Conservation (phyloP, 1,140 invertebrate species). For the Scaptomyza pallida region DNA sequence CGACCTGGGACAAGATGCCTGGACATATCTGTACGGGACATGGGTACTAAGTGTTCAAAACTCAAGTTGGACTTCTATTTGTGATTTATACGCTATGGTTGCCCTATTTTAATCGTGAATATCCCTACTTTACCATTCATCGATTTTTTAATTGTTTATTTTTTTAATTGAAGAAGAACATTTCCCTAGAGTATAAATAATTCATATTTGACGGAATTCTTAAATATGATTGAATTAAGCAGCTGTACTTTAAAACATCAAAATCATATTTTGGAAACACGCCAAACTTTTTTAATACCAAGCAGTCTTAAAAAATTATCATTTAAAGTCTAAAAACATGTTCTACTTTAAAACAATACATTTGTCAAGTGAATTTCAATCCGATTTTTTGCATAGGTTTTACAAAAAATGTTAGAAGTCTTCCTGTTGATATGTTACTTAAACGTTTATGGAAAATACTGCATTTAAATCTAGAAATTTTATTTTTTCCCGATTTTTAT, state of each 20-base stretch:
- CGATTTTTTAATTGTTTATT: constrained; percentile 17
- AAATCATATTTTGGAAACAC: not conserved
- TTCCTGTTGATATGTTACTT: too few species aligned
- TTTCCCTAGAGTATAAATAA: not conserved
- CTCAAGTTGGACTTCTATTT: constrained; percentile 16
- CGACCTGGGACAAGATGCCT: constrained; percentile 64
- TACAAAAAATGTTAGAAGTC: too few species aligned
- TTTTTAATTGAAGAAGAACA: not conserved
- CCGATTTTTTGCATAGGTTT: too few species aligned
- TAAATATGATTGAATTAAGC: constrained; percentile 54
- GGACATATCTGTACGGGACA: constrained; percentile 64
- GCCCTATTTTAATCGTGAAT: not conserved
- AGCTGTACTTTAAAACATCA: constrained; percentile 22
- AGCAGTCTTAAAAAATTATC: too few species aligned
- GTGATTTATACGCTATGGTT: constrained; percentile 26
- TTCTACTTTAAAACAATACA: too few species aligned
- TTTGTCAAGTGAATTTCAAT: too few species aligned
- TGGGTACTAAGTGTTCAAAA: constrained; percentile 46
- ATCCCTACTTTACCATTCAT: not conserved
- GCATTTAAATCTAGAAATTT: too few species aligned
- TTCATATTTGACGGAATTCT: not conserved
- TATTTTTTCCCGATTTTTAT: too few species aligned
- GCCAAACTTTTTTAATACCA: not conserved
- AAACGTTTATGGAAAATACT: too few species aligned
- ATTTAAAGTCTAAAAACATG: too few species aligned